These are phyloP conservation scores for Drosophila picticornis DNA, from an alignment of 2,888 invertebrate genomes.

Conservation along the genomic window DNA sequence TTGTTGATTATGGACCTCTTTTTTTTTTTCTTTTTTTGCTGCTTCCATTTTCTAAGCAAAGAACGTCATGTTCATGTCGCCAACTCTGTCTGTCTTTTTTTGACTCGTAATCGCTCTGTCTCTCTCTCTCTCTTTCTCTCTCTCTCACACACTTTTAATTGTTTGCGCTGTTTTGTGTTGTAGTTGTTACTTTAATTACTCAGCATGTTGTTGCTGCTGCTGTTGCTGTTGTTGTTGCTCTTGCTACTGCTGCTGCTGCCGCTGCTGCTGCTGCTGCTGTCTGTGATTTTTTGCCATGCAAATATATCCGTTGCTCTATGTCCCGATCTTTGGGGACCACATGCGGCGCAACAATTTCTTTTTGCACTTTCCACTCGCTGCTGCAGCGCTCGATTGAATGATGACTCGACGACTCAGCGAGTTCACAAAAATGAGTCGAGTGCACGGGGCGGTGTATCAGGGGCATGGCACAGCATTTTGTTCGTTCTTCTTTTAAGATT, in stretches of 20 bases:
- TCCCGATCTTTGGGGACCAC: slow-evolving; percentile 43
- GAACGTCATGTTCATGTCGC: slow-evolving; percentile 45
- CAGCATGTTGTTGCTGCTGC: slow-evolving; percentile 53
- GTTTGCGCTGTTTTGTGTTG: slow-evolving; percentile 41
- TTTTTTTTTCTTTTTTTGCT: slow-evolving; percentile 12
- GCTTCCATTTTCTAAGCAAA: slow-evolving; percentile 18
- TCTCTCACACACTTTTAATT: slow-evolving; percentile 45
- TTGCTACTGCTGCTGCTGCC: slow-evolving; percentile 41
- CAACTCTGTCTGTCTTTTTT: slow-evolving; percentile 20
- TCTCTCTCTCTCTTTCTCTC: slow-evolving; percentile 1
- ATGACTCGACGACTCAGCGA: slow-evolving; percentile 49
- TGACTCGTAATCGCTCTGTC: slow-evolving; percentile 2
- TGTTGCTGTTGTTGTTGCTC: slow-evolving; percentile 42
- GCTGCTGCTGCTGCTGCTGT: slow-evolving; percentile 1
- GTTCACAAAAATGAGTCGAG: slow-evolving; percentile 1
- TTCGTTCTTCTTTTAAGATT: slow-evolving; percentile 8
- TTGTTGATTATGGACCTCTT: slow-evolving; percentile 46
- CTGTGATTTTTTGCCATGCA: slow-evolving; percentile 35
- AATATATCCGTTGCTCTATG: slow-evolving; percentile 26
- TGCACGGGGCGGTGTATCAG: slow-evolving; percentile 15
- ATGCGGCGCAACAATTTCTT: slow-evolving; percentile 58
- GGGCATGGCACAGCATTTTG: slow-evolving; percentile 43
- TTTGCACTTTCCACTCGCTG: slow-evolving; percentile 67
- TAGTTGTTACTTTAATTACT: slow-evolving; percentile 71
- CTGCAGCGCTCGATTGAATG: slow-evolving; percentile 51